Evolutionary conservation across 2,113 vertebrate species (phyloP), one percentile per base, ranked within the genome.

Genomic region (Brachyhypopomus gauderio): DNA sequence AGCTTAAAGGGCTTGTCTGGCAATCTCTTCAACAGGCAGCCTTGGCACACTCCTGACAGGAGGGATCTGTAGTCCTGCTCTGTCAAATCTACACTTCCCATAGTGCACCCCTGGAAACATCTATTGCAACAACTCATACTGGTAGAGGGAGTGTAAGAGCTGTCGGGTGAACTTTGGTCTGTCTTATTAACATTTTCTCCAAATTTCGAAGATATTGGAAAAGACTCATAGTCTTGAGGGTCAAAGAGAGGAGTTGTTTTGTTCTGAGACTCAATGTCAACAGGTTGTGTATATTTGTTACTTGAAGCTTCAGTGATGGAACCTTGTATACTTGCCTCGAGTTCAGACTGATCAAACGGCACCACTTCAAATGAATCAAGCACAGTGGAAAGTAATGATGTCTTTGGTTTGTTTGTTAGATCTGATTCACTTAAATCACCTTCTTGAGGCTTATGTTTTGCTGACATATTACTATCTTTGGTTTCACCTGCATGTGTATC

Each of bases 21-120:
- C 14, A 99, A 79, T 76, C 96, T 93, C 67, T 85, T 88, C 67
- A 95, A 79, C 20, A 98, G 92, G 93, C 97, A 98, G 0, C 88
- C 72, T 2, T 94, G 93, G 20, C 91, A 94, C 66, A 97, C 94
- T 9, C 96, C 96, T 5, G 95, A 93, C 72, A 98, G 87, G 0
- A 99, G 93, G 9, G 90, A 91, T 59, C 73, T 76, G 85, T 95
- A 95, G 86, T 98, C 97, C 0, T 89, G 84, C 1, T 90, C 88
- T 5, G 88, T 90, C 88, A 99, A 66, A 58, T 56, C n/a, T 5
- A 36, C 55, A 23, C 19, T 58, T 48, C 72, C 72, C 11, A 56
- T 72, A 17, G 11, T 23, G 66, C 78, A 86, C 0, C 48, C 75
- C 27, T 86, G 62, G 9, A 85, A 45, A 78, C 92, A 93, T 75